Conservation (phyloP, 1,140 invertebrate genomes). For the Bacillus rossius region DNA sequence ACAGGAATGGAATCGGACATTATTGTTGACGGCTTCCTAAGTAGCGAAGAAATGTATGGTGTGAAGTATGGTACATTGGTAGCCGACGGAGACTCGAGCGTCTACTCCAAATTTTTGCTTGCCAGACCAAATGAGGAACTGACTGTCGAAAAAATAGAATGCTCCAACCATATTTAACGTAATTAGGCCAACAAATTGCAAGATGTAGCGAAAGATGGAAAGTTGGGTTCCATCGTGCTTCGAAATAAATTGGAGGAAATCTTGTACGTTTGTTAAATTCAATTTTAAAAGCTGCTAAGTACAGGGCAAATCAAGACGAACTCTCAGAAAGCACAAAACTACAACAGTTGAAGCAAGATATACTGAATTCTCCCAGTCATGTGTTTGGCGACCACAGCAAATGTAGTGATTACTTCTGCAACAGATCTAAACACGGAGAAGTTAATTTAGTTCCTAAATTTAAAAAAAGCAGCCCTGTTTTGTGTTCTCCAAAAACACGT, state of each 20-base stretch:
- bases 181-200: slow-evolving; percentile 28
- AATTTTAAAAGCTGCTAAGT: slow-evolving; percentile 16
- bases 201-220: slow-evolving; percentile 7
- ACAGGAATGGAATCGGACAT: slow-evolving; percentile 4
- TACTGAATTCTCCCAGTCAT: slow-evolving; percentile 31
- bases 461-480: neutral
- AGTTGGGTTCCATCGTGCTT: neutral
- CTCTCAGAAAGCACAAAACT: slow-evolving; percentile 4
- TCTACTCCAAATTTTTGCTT: slow-evolving; percentile 24
- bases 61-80: neutral
- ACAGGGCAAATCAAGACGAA: slow-evolving; percentile 2
- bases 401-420: slow-evolving; percentile 28
- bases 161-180: slow-evolving; percentile 32
- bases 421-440: slow-evolving; percentile 17
- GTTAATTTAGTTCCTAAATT: slow-evolving; percentile 25
- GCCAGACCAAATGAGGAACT: slow-evolving; percentile 20
- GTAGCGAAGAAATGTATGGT: slow-evolving; percentile 8
- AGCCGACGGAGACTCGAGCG: slow-evolving; percentile 28
- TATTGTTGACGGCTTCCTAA: slow-evolving; percentile 5
- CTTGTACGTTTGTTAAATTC: slow-evolving; percentile 17
- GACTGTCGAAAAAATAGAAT: slow-evolving; percentile 31
- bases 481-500: neutral
- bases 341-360: slow-evolving; percentile 23
- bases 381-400: slow-evolving; percentile 37
- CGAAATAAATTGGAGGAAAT: slow-evolving; percentile 16